Percentiles rank a stretch among this genome's conserved stretches.
These are phyloP conservation scores for Acrocephalus kingi DNA, from an alignment of 2,113 vertebrate genomes.

Conservation along the genomic window DNA sequence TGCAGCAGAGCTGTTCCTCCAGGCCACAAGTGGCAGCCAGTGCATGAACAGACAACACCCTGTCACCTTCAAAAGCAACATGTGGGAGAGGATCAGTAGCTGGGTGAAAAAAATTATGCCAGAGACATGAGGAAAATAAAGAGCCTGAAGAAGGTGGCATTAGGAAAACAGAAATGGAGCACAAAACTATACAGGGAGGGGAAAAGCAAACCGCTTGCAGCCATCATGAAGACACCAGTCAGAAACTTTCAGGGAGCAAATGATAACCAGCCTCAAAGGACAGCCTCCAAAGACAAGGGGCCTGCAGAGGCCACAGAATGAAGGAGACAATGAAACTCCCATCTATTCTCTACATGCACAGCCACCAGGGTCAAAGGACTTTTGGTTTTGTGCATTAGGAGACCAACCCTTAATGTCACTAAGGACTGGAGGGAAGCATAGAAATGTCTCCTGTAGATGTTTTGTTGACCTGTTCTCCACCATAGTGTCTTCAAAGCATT, in stretches of 20 bases:
- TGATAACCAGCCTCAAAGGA: neutral
- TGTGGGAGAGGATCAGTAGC: fast-evolving
- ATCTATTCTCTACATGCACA: fast-evolving
- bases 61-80: neutral
- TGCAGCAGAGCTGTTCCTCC: neutral
- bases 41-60: neutral
- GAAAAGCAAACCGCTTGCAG: neutral
- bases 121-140: neutral
- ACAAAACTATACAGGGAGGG: fast-evolving
- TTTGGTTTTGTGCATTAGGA: neutral
- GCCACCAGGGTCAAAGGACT: neutral
- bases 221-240: neutral
- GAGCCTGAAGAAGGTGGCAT: neutral
- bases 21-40: neutral
- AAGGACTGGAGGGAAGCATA: neutral
- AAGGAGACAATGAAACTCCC: neutral
- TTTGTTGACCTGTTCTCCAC: neutral
- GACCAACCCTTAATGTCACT: neutral
- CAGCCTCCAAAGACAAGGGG: neutral
- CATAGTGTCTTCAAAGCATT: neutral
- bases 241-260: neutral
- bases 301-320: neutral
- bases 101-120: neutral
- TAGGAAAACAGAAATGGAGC: neutral
- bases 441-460: neutral